A percentile compares a stretch with the other conserved stretches of the same genome.
These are phyloP conservation scores for Tribolium madens DNA, from an alignment of 1,140 invertebrate species.

Conservation along the genomic window DNA sequence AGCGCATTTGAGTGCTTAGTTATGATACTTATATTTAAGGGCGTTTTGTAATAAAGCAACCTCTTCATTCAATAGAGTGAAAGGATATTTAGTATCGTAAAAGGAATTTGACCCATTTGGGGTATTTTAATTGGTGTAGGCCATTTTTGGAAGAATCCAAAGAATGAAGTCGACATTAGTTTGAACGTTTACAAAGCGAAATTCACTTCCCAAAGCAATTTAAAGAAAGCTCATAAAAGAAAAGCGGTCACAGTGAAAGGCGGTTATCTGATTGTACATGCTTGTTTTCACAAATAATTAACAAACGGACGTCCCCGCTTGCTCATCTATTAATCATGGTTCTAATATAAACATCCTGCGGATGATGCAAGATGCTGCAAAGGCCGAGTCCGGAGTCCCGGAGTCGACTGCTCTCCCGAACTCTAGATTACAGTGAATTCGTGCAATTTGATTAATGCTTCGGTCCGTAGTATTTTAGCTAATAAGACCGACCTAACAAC, in stretches of 20 bases:
- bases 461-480: constrained; percentile 47
- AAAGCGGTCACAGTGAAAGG: constrained; percentile 32
- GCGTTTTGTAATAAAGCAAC: background rate
- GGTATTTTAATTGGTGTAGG: constrained; percentile 35
- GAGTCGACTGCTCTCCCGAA: constrained; percentile 44
- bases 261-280: constrained; percentile 36
- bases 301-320: constrained; percentile 51
- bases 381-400: constrained; percentile 35
- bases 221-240: constrained; percentile 38
- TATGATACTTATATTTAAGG: constrained; percentile 1
- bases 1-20: background rate
- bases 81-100: constrained; percentile 25
- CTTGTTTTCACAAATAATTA: constrained; percentile 50
- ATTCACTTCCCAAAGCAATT: constrained; percentile 30
- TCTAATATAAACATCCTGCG: constrained; percentile 54
- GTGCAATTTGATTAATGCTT: constrained; percentile 55
- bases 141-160: constrained; percentile 31
- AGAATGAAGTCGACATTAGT: constrained; percentile 36
- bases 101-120: constrained; percentile 33
- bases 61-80: background rate
- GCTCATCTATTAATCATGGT: constrained; percentile 51
- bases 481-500: constrained; percentile 43
- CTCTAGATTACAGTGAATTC: constrained; percentile 55
- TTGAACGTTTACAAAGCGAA: constrained; percentile 35
- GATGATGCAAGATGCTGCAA: constrained; percentile 55